Evolutionary conservation across 2,113 vertebrate genomes (phyloP).

Genomic region (Anguilla japonica): DNA sequence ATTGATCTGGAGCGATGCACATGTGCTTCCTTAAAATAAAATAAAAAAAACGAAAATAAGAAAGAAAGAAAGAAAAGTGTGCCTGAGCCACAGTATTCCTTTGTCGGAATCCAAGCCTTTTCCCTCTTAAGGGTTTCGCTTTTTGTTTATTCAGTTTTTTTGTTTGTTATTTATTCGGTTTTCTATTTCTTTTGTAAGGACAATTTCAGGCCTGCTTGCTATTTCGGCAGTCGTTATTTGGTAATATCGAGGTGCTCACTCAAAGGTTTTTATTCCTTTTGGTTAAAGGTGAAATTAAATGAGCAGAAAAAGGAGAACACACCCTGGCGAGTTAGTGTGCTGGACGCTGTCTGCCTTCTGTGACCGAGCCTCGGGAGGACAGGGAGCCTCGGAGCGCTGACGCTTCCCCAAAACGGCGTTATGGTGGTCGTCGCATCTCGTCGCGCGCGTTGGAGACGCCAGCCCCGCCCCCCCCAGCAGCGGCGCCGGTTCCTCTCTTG

Average conservation of each 20-base stretch:
- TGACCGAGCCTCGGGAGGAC: neutral
- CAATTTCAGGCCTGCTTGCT: neutral
- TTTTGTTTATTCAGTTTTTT: neutral
- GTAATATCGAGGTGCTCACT: neutral
- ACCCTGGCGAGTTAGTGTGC: no score
- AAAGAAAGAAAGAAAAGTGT: neutral
- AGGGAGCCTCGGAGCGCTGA: neutral
- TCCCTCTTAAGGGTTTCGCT: neutral
- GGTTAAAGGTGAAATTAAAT: neutral
- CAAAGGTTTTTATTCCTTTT: neutral
- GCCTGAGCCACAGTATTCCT: neutral
- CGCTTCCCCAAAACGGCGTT: neutral
- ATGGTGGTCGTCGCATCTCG: neutral
- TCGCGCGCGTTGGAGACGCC: neutral
- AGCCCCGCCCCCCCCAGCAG: neutral
- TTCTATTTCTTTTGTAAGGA: neutral
- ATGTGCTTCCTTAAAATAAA: neutral
- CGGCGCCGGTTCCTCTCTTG: constrained; percentile 27
- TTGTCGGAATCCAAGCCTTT: neutral
- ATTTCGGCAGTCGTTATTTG: neutral
- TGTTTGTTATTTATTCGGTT: neutral
- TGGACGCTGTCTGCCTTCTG: no score
- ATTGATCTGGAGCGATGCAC: neutral
- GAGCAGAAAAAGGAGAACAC: neutral
- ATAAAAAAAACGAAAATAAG: neutral